phyloP scores from a whole-genome alignment of 2,113 vertebrate species.

The Drymodes brunneopygia region DNA sequence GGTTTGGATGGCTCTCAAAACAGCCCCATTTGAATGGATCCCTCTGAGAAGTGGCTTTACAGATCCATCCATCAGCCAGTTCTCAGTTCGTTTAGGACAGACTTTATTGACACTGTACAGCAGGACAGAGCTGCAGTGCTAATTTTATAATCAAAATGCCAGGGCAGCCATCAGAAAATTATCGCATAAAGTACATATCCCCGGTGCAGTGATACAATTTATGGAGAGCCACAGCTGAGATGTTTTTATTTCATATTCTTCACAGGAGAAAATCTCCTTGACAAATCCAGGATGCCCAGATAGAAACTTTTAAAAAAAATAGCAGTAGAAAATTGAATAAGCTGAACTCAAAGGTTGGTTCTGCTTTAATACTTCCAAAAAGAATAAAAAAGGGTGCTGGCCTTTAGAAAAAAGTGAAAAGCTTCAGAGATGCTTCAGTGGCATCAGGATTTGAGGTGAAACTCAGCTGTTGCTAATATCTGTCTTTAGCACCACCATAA shows the following conservation, averaged over 20 bases:
- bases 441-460: not conserved
- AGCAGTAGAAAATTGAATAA: not conserved
- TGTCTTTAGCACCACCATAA: not conserved
- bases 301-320: not conserved
- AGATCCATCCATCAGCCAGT: not conserved
- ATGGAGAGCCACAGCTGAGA: slow-evolving; percentile 25
- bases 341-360: not conserved
- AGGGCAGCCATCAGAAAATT: slow-evolving; percentile 40
- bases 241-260: slow-evolving; percentile 52
- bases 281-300: slow-evolving; percentile 32
- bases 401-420: not conserved
- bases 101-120: not conserved
- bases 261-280: slow-evolving; percentile 52
- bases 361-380: slow-evolving; percentile 8
- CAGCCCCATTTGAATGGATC: rapidly evolving
- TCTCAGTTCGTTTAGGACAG: not conserved
- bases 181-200: not conserved
- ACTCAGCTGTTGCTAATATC: not conserved
- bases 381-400: not conserved
- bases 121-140: not conserved
- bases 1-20: not conserved
- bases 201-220: slow-evolving; percentile 5
- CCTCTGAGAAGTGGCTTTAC: not conserved
- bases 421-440: not conserved
- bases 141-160: slow-evolving; percentile 44